Evolutionary conservation across 2,888 invertebrate species (phyloP).

Genomic region (Sinhomidia bicolor): DNA sequence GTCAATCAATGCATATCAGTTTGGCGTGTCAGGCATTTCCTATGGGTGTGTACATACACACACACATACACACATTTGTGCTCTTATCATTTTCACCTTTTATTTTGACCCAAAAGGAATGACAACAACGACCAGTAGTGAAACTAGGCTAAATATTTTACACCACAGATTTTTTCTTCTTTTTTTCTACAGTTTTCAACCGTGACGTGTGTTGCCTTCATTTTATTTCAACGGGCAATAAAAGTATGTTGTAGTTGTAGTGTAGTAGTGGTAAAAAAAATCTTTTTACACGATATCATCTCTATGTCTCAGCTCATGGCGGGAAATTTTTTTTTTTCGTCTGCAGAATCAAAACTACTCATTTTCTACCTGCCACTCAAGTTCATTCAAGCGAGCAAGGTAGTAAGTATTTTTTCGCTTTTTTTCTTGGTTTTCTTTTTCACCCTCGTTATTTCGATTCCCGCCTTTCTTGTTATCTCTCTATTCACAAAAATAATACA

Average conservation of each 20-base stretch:
- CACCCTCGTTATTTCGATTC: conserved; percentile 16
- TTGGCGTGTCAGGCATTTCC: neutral
- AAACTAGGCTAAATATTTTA: too few relatives aligned
- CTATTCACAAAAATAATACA: too few relatives aligned
- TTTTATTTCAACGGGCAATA: neutral
- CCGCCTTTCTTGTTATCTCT: conserved; percentile 31
- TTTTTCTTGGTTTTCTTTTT: conserved; percentile 23
- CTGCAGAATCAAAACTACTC: conserved; percentile 67
- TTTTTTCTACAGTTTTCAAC: too few relatives aligned
- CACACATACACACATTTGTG: too few relatives aligned
- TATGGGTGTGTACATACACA: too few relatives aligned
- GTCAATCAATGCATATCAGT: neutral
- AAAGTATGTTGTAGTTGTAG: too few relatives aligned
- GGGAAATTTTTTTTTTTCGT: too few relatives aligned
- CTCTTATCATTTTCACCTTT: too few relatives aligned
- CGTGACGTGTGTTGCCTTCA: neutral
- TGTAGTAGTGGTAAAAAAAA: neutral
- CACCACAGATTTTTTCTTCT: too few relatives aligned
- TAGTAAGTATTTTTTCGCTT: conserved; percentile 46
- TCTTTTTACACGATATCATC: too few relatives aligned
- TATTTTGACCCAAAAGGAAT: too few relatives aligned
- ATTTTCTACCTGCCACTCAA: conserved; percentile 68
- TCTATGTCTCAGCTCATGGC: neutral
- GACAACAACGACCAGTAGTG: too few relatives aligned
- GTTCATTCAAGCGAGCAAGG: conserved; percentile 45